phyloP scores from a whole-genome alignment of 2,797 vertebrate species.

The Sciurus vulgaris region DNA sequence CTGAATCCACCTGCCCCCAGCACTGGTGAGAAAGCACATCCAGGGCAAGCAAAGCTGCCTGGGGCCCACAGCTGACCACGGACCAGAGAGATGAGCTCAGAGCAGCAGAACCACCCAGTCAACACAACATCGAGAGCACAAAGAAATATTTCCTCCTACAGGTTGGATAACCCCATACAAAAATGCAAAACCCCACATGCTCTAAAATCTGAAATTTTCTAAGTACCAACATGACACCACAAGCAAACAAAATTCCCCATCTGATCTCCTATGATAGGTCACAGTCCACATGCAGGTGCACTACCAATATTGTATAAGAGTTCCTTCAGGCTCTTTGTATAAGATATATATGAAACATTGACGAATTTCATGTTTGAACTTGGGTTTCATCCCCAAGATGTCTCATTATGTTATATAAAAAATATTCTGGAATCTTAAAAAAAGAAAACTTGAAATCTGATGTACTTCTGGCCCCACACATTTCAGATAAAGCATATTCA shows the following conservation, averaged over 20 bases:
- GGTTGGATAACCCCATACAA: neutral
- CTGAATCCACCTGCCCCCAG: neutral
- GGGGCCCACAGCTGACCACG: neutral
- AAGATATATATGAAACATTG: neutral
- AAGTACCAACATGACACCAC: neutral
- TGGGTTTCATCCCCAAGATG: neutral
- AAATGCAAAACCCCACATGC: neutral
- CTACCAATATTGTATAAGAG: neutral
- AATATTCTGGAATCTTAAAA: neutral
- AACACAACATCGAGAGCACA: neutral
- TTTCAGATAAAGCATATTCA: neutral
- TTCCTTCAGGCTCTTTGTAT: neutral
- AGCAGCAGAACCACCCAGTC: neutral
- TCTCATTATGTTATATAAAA: neutral
- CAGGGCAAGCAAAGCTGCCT: neutral
- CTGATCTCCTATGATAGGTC: neutral
- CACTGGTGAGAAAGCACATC: neutral
- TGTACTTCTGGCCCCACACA: neutral
- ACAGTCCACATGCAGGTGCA: neutral
- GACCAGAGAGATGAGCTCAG: neutral
- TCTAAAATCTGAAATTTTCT: neutral
- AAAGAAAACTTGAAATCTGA: neutral
- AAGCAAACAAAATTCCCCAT: constrained; percentile 10
- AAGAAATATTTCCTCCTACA: neutral
- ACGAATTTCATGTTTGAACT: neutral